Percentiles rank a stretch among this genome's conserved stretches.
These are phyloP conservation scores for Lagocephalus sceleratus DNA, from an alignment of 2,797 vertebrate species.

Conservation along the genomic window DNA sequence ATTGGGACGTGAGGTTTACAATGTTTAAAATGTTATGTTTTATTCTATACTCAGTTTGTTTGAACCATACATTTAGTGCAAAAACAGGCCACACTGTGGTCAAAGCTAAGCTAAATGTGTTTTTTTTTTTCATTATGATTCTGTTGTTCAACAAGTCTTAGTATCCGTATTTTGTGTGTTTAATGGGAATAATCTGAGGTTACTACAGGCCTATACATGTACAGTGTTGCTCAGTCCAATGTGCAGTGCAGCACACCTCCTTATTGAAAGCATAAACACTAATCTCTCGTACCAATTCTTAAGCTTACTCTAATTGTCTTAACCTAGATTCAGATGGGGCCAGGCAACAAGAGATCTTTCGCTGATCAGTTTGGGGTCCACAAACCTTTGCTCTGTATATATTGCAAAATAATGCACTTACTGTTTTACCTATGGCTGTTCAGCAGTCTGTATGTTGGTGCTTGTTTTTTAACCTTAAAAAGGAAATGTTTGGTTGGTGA, in stretches of 20 bases:
- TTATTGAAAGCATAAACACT: conserved; percentile 25
- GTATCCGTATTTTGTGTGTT: too few species aligned
- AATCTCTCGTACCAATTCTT: conserved; percentile 49
- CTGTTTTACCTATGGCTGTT: neutral
- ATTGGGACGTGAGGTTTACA: too few species aligned
- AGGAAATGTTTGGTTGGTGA: neutral
- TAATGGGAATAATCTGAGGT: neutral
- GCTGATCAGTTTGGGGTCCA: conserved; percentile 11
- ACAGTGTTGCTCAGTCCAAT: conserved; percentile 7
- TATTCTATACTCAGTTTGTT: too few species aligned
- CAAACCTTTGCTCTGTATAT: neutral
- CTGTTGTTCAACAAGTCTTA: too few species aligned
- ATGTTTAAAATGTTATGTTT: too few species aligned
- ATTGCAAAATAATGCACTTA: neutral
- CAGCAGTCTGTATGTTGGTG: neutral
- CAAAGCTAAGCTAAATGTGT: too few species aligned
- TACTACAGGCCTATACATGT: neutral
- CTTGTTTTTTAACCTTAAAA: neutral
- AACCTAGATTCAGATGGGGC: conserved; percentile 67
- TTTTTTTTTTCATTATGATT: too few species aligned
- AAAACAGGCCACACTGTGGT: too few species aligned
- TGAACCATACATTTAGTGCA: too few species aligned
- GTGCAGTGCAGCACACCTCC: conserved; percentile 17
- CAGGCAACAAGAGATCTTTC: conserved; percentile 16
- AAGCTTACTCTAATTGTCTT: conserved; percentile 70